A percentile compares a stretch with the other conserved stretches of the same genome.
Evolutionary conservation across 2,113 vertebrate species (phyloP).

Genomic region (Ranitomeya variabilis): DNA sequence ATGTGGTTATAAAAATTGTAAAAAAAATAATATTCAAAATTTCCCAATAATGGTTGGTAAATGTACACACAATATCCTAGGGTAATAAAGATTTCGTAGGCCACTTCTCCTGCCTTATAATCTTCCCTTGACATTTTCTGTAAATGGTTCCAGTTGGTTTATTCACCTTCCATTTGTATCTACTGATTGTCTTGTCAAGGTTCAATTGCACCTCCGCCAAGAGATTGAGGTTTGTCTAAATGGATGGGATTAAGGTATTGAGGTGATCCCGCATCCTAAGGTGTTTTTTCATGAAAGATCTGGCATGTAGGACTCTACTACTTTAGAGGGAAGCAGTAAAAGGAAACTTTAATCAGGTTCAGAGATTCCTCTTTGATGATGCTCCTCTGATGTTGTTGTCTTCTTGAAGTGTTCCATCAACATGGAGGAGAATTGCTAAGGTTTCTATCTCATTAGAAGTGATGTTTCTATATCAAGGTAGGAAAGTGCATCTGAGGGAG

Average conservation of each 20-base stretch:
- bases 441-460: neutral
- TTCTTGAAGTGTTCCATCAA: neutral
- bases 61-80: neutral
- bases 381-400: slow-evolving; percentile 18
- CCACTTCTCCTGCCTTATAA: neutral
- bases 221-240: neutral
- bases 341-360: slow-evolving; percentile 38
- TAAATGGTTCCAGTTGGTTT: neutral
- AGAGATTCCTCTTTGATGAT: slow-evolving; percentile 39
- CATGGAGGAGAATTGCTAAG: neutral
- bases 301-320: neutral
- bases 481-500: neutral
- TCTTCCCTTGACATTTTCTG: neutral
- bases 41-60: too few species aligned
- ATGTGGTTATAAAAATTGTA: too few species aligned
- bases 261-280: slow-evolving; percentile 11
- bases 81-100: neutral
- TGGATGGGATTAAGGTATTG: slow-evolving; percentile 9
- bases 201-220: neutral
- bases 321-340: slow-evolving; percentile 32
- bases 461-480: neutral
- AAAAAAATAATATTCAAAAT: too few species aligned
- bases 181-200: slow-evolving; percentile 5
- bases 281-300: neutral
- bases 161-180: neutral